Evolutionary conservation across 1,140 invertebrate genomes (phyloP), one percentile per base, ranked within the genome.

Genomic region (Drosophila virilis): DNA sequence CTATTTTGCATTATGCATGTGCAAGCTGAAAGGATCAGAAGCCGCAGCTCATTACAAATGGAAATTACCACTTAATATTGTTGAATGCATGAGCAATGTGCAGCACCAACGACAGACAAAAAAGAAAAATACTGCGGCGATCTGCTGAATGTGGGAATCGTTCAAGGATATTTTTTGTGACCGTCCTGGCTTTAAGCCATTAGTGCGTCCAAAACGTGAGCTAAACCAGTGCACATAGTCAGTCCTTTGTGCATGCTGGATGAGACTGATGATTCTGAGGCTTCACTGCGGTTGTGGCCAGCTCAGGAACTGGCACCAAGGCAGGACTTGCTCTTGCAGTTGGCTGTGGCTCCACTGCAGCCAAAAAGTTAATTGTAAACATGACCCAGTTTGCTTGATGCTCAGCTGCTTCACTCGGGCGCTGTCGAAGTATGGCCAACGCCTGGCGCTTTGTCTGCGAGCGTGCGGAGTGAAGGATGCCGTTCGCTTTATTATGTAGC

Each of bases 301-400:
- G 59, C 40, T 52, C 66, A 61, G 57, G 61, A 66, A 33, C 32
- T 45, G 59, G 22, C 48, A 69, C 55, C 55, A 33, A 60, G 32
- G 9, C 65, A 40, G 40, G 55, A 46, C 37, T 32, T 59, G 48
- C 32, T 75, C 61, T 32, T 67, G 28, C 51, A 38, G 57, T 40
- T 55, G 22, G 48, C 50, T 69, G n/a, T 35, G 15, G 58, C 54
- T 65, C 45, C 13, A 9, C 37, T 52, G 54, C 68, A 75, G 66
- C 73, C 72, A 59, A 77, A 89, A 89, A 88, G 84, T 88, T 88
- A 88, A 88, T 88, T 88, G 83, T 88, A 88, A 88, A 88, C 84
- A 88, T 88, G 80, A 88, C 83, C 83, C 73, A 88, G 76, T 88
- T 88, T 74, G 54, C 37, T 55, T 35, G 51, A 40, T 51, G 59